phyloP scores from a whole-genome alignment of 2,113 vertebrate species.

The Ammodytes dubius region DNA sequence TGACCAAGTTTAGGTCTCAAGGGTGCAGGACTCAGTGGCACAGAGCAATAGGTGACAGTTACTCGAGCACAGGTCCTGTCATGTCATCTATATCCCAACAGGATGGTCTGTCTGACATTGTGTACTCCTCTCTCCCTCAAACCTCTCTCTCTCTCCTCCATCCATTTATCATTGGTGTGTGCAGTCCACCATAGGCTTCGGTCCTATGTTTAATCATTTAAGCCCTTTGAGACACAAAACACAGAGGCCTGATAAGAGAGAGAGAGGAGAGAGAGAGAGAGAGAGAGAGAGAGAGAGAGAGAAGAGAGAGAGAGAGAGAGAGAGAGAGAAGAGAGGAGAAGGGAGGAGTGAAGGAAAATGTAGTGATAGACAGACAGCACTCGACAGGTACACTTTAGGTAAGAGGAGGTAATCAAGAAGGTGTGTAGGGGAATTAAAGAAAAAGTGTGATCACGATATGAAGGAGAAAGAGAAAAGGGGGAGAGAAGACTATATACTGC shows the following conservation, averaged over 20 bases:
- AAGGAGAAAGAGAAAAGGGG: slow-evolving; percentile 12
- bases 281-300: neutral
- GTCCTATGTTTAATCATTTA: slow-evolving; percentile 64
- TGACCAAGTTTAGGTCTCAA: slow-evolving; percentile 44
- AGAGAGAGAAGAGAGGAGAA: neutral
- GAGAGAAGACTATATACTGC: slow-evolving; percentile 17
- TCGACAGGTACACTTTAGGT: slow-evolving; percentile 29
- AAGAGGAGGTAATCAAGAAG: slow-evolving; percentile 25
- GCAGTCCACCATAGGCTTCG: slow-evolving; percentile 54
- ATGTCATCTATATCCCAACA: slow-evolving; percentile 67
- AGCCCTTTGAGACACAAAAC: slow-evolving; percentile 44
- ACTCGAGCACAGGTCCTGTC: slow-evolving; percentile 70
- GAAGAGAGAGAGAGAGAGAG: slow-evolving; percentile 18
- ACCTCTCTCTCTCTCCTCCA: neutral
- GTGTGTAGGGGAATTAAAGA: slow-evolving; percentile 30
- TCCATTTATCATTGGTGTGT: slow-evolving; percentile 31
- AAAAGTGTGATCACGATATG: slow-evolving; percentile 24
- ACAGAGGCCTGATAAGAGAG: slow-evolving; percentile 24
- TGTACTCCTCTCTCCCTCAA: slow-evolving; percentile 32
- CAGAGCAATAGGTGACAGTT: slow-evolving; percentile 66
- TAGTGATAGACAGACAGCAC: slow-evolving; percentile 24
- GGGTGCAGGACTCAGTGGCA: slow-evolving; percentile 54
- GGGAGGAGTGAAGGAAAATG: slow-evolving; percentile 23
- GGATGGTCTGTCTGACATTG: slow-evolving; percentile 56
- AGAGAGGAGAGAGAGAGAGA: slow-evolving; percentile 9